Base-by-base conservation (phyloP, 2,797 vertebrate species). In the Sebastes iracundus region DNA sequence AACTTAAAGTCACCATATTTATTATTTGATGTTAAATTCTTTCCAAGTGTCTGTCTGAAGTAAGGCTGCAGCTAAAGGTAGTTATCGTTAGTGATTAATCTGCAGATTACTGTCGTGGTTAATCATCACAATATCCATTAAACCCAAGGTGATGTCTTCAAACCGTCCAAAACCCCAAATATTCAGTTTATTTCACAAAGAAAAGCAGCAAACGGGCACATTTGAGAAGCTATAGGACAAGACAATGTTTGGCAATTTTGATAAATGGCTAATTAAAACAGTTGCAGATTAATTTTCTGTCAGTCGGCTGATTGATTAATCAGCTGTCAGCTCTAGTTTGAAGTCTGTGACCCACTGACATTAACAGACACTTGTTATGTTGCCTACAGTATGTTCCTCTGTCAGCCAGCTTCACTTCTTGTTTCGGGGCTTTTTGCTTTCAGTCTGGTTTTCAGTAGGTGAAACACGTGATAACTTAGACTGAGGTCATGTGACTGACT, bases 331-430 rank as follows among this genome's bases (percentile, higher is more conserved):
- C 20, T 52, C 0, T 27, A 13, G 2, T 27, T 2, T 22, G 4
- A n/a, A 46, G 22, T 13, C 7, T 35, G 0, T 14, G 27, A 55
- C 46, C 58, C 38, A 1, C 22, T 28, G 73, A 60, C 35, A 14
- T 9, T 20, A 25, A 25, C 18, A 42, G 28, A 74, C 25, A 4
- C 49, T 56, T 14, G 13, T 7, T 49, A 4, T 23, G 59, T 56
- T 58, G 18, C 33, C 28, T 1, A 2, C 42, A 46, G 42, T 46
- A 18, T 52, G 4, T 35, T 62, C 13, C 62, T 35, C n/a, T 52
- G 58, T 46, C 72, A 7, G 68, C 32, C 27, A 35, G 52, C 20
- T 75, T 78, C 75, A 81, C 70, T 66, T 75, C 83, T 68, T 58
- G 27, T 85, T 71, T 75, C 2, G 2, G 16, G 12, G 3, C 20